Evolutionary conservation across 2,797 vertebrate genomes (phyloP), one percentile per base, ranked within the genome.

Genomic region (Propithecus deckenii): DNA sequence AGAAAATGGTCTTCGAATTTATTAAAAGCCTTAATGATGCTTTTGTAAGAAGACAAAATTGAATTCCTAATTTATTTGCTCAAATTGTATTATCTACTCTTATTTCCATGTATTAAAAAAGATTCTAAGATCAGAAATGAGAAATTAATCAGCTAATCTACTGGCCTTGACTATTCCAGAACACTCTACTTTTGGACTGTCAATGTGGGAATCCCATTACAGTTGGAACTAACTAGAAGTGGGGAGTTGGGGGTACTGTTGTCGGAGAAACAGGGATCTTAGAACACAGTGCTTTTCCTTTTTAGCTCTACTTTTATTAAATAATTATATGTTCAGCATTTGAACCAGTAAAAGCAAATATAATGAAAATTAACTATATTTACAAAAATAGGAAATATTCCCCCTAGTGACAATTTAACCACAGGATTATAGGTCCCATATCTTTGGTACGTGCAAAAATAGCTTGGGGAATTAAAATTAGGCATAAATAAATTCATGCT

Each of bases 31-130:
- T 78, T 78, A 89, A 52, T 28, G 28, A 69, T 81, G 75, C 35
- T 90, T 80, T 65, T 75, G 32, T 95, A 94, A 81, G 91, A 75
- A 90, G 65, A 91, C 65, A 81, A 74, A 81, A 86, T 75, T 59
- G n/a, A 81, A 67, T 86, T 94, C 41, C 67, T 75, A 35, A 86
- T 96, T 90, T 94, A 81, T 94, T 96, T 96, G 75, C 50, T 96
- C 38, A 32, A 80, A 81, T 88, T 80, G 25, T 79, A 57, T 86
- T 94, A 86, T 85, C 67, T 91, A 93, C 43, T 86, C 50, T 90
- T 93, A 89, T 91, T 38, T 67, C 67, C 65, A 67, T 86, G 65
- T 50, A 89, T 90, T 86, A 75, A 76, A 86, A 96, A 86, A 80
- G n/a, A 80, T 87, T 93, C 57, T 65, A 81, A 80, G 67, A 61